Evolutionary conservation across 2,888 invertebrate species (phyloP).

Genomic region (Ommatoiulus sabulosus): DNA sequence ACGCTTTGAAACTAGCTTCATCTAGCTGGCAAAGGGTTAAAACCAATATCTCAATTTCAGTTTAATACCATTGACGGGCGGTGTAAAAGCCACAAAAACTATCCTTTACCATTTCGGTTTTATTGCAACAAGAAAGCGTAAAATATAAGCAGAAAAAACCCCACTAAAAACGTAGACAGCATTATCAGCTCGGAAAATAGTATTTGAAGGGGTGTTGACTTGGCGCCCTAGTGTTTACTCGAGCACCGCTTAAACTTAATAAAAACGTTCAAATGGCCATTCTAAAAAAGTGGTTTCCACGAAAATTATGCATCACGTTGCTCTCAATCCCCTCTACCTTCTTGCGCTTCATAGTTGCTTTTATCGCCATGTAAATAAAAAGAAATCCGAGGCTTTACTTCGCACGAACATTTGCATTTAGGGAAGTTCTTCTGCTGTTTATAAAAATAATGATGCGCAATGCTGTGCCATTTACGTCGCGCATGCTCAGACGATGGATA

Average conservation of each 20-base stretch:
- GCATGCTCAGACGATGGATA: too few relatives aligned
- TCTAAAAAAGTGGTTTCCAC: background rate
- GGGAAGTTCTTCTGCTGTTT: too few relatives aligned
- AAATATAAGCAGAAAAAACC: background rate
- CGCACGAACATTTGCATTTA: too few relatives aligned
- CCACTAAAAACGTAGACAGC: constrained; percentile 9
- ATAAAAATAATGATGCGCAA: background rate
- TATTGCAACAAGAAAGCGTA: background rate
- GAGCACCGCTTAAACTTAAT: background rate
- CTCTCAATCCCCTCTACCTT: too few relatives aligned
- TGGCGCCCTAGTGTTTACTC: background rate
- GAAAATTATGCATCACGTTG: too few relatives aligned
- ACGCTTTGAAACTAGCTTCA: too few relatives aligned
- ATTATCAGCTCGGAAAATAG: background rate
- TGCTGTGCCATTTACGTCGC: background rate
- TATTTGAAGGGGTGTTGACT: background rate
- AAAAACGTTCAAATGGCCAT: background rate
- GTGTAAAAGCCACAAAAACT: background rate
- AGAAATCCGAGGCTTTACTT: too few relatives aligned
- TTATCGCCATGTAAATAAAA: too few relatives aligned
- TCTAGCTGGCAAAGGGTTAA: background rate
- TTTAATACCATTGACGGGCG: background rate
- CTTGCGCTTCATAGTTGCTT: too few relatives aligned
- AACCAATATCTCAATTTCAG: background rate
- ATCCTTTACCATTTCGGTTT: background rate